A percentile compares a stretch with the other conserved stretches of the same genome.
Conservation (phyloP, 2,797 vertebrate species). For the Sebastes paucispinis region DNA sequence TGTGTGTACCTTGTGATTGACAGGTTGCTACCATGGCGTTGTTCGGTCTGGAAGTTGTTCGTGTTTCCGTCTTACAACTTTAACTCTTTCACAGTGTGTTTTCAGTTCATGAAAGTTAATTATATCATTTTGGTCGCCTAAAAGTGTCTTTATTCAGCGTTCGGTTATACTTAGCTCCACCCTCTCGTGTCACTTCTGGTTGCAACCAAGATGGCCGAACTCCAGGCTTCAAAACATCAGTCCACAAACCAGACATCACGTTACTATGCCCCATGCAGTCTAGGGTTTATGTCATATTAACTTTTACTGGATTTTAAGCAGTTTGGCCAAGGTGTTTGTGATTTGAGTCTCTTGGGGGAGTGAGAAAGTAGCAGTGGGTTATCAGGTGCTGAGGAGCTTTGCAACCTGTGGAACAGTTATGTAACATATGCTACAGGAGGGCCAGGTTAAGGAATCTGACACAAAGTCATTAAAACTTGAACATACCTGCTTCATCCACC, state of each 20-base stretch:
- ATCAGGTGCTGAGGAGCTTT: constrained; percentile 23
- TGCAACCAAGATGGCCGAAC: no score
- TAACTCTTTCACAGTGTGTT: no score
- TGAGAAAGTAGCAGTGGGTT: constrained; percentile 17
- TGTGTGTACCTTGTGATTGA: no score
- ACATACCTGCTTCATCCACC: not conserved
- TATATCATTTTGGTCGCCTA: rapidly evolving
- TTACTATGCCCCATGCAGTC: no score
- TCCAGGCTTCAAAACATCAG: no score
- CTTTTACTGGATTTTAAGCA: not conserved
- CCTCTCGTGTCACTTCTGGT: no score
- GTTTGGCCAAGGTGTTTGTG: not conserved
- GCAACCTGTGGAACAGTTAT: constrained; percentile 33
- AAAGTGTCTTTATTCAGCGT: no score
- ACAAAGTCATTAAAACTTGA: constrained; percentile 15
- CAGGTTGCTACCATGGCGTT: no score
- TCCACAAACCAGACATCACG: no score
- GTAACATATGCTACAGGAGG: not conserved
- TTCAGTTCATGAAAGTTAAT: no score
- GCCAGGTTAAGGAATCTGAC: constrained; percentile 19
- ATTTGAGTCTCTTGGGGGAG: not conserved
- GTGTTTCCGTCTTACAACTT: no score
- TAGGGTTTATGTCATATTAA: not conserved
- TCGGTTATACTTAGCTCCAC: no score
- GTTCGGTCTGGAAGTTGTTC: rapidly evolving